Evolutionary conservation across 1,140 invertebrate genomes (phyloP).

Genomic region (Ladona fulva): DNA sequence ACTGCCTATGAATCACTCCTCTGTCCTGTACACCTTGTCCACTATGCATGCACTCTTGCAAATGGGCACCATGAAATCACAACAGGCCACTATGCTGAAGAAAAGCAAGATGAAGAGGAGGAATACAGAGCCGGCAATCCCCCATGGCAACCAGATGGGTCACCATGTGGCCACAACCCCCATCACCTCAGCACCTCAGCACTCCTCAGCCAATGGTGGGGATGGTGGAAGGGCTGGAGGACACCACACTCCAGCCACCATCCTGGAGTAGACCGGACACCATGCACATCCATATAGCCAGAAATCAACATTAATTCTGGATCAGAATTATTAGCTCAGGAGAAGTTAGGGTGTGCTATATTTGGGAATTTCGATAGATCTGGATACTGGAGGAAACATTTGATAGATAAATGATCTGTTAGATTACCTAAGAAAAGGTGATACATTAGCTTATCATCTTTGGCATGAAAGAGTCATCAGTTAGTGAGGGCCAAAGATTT

Average conservation of each 20-base stretch:
- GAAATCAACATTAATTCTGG: not conserved
- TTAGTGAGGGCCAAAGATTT: too few relatives aligned
- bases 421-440: too few relatives aligned
- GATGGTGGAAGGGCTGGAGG: not conserved
- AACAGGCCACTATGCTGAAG: constrained; percentile 78
- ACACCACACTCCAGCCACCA: not conserved
- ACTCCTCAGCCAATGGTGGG: not conserved
- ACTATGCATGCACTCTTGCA: constrained; percentile 16
- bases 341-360: too few relatives aligned
- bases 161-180: not conserved
- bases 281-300: not conserved
- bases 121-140: constrained; percentile 74
- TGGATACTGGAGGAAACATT: too few relatives aligned
- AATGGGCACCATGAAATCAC: not conserved
- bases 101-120: constrained; percentile 91
- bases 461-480: too few relatives aligned
- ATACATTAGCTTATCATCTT: too few relatives aligned
- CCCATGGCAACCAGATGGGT: constrained; percentile 23
- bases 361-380: too few relatives aligned
- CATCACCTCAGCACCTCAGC: not conserved
- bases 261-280: not conserved
- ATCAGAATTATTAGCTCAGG: not conserved
- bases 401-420: too few relatives aligned
- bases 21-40: constrained; percentile 15
- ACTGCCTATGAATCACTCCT: not conserved